These are phyloP conservation scores for Sterna hirundo DNA, from an alignment of 2,113 vertebrate genomes.

Conservation along the genomic window DNA sequence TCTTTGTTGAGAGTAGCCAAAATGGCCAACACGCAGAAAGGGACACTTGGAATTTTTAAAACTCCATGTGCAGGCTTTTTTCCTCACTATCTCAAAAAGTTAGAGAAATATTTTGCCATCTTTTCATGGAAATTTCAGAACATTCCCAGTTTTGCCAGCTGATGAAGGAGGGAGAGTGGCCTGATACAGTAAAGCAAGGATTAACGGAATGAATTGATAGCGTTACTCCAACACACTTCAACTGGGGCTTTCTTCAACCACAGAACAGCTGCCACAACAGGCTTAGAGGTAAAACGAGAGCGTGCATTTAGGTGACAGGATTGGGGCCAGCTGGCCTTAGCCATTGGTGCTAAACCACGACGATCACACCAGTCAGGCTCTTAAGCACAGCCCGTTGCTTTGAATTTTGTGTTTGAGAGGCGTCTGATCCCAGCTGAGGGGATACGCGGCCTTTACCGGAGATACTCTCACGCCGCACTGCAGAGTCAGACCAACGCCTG, in stretches of 20 bases:
- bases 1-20: neutral
- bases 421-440: neutral
- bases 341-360: too few relatives aligned
- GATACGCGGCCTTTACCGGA: neutral
- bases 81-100: neutral
- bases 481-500: too few relatives aligned
- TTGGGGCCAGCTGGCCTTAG: neutral
- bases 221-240: neutral
- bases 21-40: neutral
- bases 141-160: neutral
- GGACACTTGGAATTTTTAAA: neutral
- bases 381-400: neutral
- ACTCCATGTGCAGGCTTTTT: neutral
- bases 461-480: neutral
- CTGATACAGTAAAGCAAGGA: neutral
- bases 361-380: accelerated
- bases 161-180: neutral
- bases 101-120: neutral
- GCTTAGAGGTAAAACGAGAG: neutral
- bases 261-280: neutral
- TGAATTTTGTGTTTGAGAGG: too few relatives aligned
- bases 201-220: neutral
- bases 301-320: neutral
- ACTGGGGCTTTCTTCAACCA: neutral
- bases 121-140: neutral